Percentiles rank a stretch among this genome's conserved stretches.
Conservation (phyloP, 2,113 vertebrate genomes). For the Plectropomus leopardus region DNA sequence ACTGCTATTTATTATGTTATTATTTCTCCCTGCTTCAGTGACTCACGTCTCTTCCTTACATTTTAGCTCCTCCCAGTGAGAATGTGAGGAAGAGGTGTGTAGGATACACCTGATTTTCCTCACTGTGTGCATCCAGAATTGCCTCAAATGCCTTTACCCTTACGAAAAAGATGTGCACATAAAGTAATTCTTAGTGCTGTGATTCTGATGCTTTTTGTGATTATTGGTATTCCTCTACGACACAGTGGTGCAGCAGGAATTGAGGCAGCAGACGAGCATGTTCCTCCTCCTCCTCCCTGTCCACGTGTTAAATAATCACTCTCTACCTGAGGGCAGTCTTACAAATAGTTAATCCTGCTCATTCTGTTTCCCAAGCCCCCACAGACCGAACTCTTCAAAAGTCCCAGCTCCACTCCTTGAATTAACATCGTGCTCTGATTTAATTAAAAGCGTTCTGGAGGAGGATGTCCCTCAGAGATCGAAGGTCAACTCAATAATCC, state of each 20-base stretch:
- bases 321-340: background rate
- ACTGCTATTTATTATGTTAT: too few species aligned
- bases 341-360: slow-evolving; percentile 19
- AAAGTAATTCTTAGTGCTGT: background rate
- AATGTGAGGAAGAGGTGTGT: too few species aligned
- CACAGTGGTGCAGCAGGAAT: background rate
- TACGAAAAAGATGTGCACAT: background rate
- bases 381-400: slow-evolving; percentile 28
- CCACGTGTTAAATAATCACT: background rate
- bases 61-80: too few species aligned
- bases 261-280: background rate
- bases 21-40: too few species aligned
- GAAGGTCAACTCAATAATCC: slow-evolving; percentile 71
- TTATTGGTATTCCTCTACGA: background rate
- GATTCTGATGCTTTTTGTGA: background rate
- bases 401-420: slow-evolving; percentile 46
- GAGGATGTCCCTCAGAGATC: slow-evolving; percentile 62
- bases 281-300: background rate
- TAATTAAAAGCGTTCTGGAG: slow-evolving; percentile 68
- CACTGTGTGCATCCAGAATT: too few species aligned
- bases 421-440: slow-evolving; percentile 62
- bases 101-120: too few species aligned
- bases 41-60: too few species aligned
- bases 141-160: too few species aligned
- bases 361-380: slow-evolving; percentile 20